Evolutionary conservation across 2,113 vertebrate genomes (phyloP), one percentile per base, ranked within the genome.

Genomic region (Protomyctophum bolini): DNA sequence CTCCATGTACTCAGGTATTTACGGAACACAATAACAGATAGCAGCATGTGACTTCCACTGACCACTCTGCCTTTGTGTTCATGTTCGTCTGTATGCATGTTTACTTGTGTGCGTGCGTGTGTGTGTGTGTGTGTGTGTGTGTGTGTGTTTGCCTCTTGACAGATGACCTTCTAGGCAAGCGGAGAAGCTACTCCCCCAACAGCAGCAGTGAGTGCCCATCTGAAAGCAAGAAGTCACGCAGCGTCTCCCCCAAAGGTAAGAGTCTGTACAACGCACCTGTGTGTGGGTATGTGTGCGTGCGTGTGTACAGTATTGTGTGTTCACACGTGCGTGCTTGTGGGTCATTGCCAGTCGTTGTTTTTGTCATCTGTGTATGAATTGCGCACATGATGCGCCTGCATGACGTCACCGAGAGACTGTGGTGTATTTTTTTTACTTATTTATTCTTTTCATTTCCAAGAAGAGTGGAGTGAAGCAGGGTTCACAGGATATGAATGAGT

Each of bases 121-220:
- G 65, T 57, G 52, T 66, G 51, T 66, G 63, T 8, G 28, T 65
- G 64, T 77, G 52, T 56, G 4, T 74, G 15, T 58, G 1, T 58
- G 59, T 65, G 41, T 84, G 57, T 76, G 46, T 73, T 21, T 67
- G 58, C 86, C n/a, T 74, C 46, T 85, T 81, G 78, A 75, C 88
- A 97, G 96, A 97, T 93, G 95, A 95, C 75, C 94, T 95, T 93
- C 88, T 97, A 95, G 95, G 95, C 85, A 97, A 97, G 91, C 94
- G 95, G 83, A 93, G 94, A 94, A 94, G 92, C 90, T 96, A 95
- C 86, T 96, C 96, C 81, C 95, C 96, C 66, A 96, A 92, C 93
- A 95, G 94, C 94, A 96, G 93, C 93, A 96, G 95, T 77, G 95
- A 96, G 88, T 97, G 95, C 91, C 95, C 94, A 71, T 93, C 96